Percentiles rank a stretch among this genome's conserved stretches.
phyloP scores from a whole-genome alignment of 1,140 invertebrate species.

The Drosophila melanogaster region DNA sequence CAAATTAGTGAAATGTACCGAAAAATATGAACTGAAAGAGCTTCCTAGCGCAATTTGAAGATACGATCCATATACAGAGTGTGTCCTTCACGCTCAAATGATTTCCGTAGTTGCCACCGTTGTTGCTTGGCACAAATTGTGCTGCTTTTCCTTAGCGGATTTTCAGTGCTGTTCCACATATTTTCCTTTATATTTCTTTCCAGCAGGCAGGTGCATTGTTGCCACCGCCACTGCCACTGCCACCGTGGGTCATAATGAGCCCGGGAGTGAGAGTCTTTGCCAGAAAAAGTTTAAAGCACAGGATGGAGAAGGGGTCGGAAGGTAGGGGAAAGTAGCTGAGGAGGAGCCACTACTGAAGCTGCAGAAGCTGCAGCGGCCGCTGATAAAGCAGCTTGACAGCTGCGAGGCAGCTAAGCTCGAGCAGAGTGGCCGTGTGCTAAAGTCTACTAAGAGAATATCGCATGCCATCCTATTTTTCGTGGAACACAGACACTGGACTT shows the following conservation, averaged over 20 bases:
- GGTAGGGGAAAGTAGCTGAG: not conserved
- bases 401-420: slow-evolving; percentile 33
- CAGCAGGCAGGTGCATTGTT: slow-evolving; percentile 31
- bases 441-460: slow-evolving; percentile 58
- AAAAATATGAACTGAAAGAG: slow-evolving; percentile 21
- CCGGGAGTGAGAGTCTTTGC: slow-evolving; percentile 55
- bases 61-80: slow-evolving; percentile 33
- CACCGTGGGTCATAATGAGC: slow-evolving; percentile 42
- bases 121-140: slow-evolving; percentile 39
- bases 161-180: slow-evolving; percentile 43
- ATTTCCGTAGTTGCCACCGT: slow-evolving; percentile 40
- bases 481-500: slow-evolving; percentile 7
- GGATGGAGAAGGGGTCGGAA: not conserved
- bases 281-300: not conserved
- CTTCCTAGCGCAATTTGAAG: slow-evolving; percentile 35
- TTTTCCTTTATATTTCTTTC: slow-evolving; percentile 39
- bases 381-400: slow-evolving; percentile 47
- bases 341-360: not conserved
- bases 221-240: slow-evolving; percentile 15
- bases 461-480: slow-evolving; percentile 57
- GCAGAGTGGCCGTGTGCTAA: slow-evolving; percentile 31
- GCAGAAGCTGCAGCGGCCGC: slow-evolving; percentile 4
- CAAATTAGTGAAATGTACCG: slow-evolving; percentile 31
- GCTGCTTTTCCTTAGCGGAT: slow-evolving; percentile 40
- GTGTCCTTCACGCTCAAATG: slow-evolving; percentile 52